Evolutionary conservation across 2,113 vertebrate species (phyloP).

Genomic region (Myrmophylax atrothorax): DNA sequence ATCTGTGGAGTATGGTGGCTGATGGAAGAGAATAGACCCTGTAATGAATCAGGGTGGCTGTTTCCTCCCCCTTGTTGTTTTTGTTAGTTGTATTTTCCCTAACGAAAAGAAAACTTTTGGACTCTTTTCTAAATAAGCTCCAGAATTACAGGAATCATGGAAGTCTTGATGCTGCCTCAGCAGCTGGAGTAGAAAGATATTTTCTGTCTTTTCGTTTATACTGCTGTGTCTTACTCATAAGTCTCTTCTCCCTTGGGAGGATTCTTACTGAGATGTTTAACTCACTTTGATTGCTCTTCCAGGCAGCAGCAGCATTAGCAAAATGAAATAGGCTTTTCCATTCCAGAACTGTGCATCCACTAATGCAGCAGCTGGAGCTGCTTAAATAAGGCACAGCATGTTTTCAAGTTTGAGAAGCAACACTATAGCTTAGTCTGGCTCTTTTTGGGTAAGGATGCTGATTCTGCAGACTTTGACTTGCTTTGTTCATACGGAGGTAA

Average conservation of each 20-base stretch:
- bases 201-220: neutral
- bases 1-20: neutral
- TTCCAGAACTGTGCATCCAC: neutral
- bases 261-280: neutral
- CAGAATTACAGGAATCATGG: neutral
- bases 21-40: neutral
- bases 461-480: neutral
- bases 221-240: neutral
- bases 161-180: neutral
- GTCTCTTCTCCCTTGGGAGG: neutral
- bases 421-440: neutral
- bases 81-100: neutral
- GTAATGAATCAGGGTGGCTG: neutral
- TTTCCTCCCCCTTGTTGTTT: neutral
- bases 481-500: rapidly evolving
- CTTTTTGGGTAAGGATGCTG: neutral
- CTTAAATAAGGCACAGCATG: neutral
- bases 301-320: neutral
- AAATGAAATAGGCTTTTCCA: neutral
- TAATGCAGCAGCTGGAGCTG: neutral
- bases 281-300: neutral
- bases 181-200: neutral
- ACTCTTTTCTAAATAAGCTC: neutral
- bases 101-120: neutral
- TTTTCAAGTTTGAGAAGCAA: neutral